Percentiles rank a stretch among this genome's conserved stretches.
Evolutionary conservation across 2,113 vertebrate genomes (phyloP).

Genomic region (Spheniscus mendiculus): DNA sequence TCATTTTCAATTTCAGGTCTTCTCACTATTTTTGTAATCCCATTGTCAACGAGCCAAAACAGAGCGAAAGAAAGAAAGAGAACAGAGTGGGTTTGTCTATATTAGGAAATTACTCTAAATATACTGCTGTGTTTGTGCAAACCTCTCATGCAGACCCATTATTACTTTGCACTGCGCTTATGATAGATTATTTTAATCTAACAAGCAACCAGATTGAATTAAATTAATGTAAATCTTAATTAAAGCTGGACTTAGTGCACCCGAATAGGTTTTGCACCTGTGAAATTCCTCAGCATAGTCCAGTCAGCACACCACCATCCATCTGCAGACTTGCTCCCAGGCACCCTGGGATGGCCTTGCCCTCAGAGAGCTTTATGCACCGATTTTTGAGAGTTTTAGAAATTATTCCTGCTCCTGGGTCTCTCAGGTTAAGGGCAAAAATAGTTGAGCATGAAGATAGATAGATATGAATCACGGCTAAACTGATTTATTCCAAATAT

Average conservation of each 20-base stretch:
- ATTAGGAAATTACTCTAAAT: background rate
- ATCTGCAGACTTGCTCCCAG: background rate
- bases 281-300: background rate
- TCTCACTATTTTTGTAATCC: background rate
- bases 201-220: background rate
- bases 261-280: background rate
- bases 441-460: no score
- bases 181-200: background rate
- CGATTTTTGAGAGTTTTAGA: accelerated
- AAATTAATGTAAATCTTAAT: background rate
- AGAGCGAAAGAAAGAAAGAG: background rate
- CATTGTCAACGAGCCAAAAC: background rate
- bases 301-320: background rate
- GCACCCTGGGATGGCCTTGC: no score
- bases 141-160: background rate
- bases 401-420: background rate
- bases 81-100: background rate
- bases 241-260: background rate
- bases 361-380: background rate
- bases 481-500: background rate
- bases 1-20: background rate
- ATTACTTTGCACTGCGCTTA: background rate
- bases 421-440: background rate
- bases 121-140: background rate
- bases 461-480: background rate